phyloP scores from a whole-genome alignment of 2,113 vertebrate genomes.

The Leucopternis melanops region DNA sequence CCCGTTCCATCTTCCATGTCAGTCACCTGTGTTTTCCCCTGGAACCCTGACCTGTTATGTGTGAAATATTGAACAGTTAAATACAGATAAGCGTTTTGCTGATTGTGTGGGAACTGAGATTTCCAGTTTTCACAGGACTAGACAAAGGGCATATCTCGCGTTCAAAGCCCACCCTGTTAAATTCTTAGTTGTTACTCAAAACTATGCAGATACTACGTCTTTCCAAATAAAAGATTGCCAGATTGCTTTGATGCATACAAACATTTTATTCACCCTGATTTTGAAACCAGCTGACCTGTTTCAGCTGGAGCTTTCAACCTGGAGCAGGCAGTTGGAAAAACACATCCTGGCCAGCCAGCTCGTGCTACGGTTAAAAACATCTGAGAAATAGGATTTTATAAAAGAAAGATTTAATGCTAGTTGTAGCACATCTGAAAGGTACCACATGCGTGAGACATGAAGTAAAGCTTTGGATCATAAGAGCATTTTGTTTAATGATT shows the following conservation, averaged over 20 bases:
- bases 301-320: background rate
- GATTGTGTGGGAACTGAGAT: background rate
- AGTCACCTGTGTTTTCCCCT: background rate
- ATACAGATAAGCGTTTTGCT: background rate
- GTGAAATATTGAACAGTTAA: background rate
- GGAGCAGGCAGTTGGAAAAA: background rate
- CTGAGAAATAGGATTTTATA: background rate
- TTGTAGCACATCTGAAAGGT: background rate
- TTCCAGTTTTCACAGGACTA: background rate
- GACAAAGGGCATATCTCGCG: accelerated
- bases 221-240: background rate
- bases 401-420: background rate
- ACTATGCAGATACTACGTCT: background rate
- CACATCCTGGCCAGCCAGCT: background rate
- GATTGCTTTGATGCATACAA: background rate
- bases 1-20: background rate
- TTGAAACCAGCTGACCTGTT: background rate
- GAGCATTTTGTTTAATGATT: background rate
- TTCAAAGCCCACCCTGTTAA: background rate
- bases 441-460: background rate
- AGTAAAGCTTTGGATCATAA: background rate
- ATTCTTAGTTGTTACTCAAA: background rate
- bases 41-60: background rate
- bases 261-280: background rate
- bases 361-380: background rate